Percentiles rank a stretch among this genome's conserved stretches.
phyloP scores from a whole-genome alignment of 2,888 invertebrate species.

The Flabesymbios commensalis region DNA sequence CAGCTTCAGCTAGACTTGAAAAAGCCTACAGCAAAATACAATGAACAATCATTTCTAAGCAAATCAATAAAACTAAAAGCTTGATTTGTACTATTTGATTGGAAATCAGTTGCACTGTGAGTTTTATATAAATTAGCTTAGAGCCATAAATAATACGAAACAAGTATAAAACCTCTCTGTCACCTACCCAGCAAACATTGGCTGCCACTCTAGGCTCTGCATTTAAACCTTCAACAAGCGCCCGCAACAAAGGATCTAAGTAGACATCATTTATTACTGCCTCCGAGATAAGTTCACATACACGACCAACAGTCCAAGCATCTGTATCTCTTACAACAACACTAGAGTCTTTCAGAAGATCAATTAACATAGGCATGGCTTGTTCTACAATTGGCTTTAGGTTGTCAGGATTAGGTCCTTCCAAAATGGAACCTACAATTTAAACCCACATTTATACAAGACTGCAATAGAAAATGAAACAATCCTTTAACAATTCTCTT shows the following conservation, averaged over 20 bases:
- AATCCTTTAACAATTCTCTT: no score
- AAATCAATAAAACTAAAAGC: no score
- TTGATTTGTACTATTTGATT: no score
- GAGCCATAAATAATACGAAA: no score
- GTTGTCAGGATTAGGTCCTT: constrained; percentile 84
- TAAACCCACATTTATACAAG: neutral
- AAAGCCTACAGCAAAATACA: constrained; percentile 70
- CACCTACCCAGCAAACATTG: constrained; percentile 91
- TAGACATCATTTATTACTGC: constrained; percentile 83
- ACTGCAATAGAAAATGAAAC: neutral
- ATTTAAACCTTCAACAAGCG: constrained; percentile 73
- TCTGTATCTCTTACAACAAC: constrained; percentile 96
- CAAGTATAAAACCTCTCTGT: no score
- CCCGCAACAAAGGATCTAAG: constrained; percentile 71
- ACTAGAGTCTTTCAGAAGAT: constrained; percentile 89
- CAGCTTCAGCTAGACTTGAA: constrained; percentile 93
- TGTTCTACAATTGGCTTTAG: constrained; percentile 93
- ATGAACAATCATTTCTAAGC: neutral
- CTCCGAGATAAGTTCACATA: constrained; percentile 96
- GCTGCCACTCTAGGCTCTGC: constrained; percentile 93
- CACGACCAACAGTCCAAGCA: constrained; percentile 97
- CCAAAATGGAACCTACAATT: constrained; percentile 72
- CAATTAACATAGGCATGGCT: constrained; percentile 94
- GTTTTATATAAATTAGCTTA: neutral
- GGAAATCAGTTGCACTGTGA: no score